Percentiles rank a stretch among this genome's conserved stretches.
Conservation (phyloP, 2,888 invertebrate species). For the Tipula unca region DNA sequence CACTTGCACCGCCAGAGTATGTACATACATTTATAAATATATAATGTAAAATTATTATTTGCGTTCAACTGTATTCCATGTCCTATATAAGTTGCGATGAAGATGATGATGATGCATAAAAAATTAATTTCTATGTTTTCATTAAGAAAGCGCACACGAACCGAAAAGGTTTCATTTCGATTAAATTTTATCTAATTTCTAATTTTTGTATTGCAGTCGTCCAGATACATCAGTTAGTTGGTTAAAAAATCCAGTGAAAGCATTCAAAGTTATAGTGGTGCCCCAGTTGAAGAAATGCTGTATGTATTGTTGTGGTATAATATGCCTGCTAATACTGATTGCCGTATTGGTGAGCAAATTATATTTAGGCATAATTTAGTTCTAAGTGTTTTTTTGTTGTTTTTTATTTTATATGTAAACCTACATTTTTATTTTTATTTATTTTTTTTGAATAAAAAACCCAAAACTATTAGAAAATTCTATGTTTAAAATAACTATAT, state of each 20-base stretch:
- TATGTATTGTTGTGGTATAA: not conserved
- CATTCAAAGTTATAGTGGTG: conserved; percentile 35
- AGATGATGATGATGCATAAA: not conserved
- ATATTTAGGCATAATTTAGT: not conserved
- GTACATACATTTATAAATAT: conserved; percentile 27
- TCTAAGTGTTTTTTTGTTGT: not conserved
- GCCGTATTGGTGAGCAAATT: not conserved
- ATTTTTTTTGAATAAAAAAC: not conserved
- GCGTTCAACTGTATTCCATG: not conserved
- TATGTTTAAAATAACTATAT: not conserved
- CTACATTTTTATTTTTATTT: not conserved
- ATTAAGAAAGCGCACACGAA: not conserved
- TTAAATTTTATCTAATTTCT: conserved; percentile 10
- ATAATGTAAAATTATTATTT: not conserved
- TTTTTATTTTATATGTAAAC: not conserved
- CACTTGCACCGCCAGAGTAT: conserved; percentile 56
- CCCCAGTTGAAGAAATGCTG: conserved; percentile 26
- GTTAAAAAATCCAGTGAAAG: conserved; percentile 48
- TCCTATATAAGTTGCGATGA: not conserved
- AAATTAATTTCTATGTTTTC: not conserved
- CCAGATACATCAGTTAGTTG: conserved; percentile 55
- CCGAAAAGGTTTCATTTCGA: not conserved
- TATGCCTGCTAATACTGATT: not conserved
- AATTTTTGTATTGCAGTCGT: conserved; percentile 39
- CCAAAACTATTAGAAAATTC: not conserved